Percentiles rank a stretch among this genome's conserved stretches.
phyloP scores from a whole-genome alignment of 2,888 invertebrate genomes.

The Rotaria magnacalcarata region DNA sequence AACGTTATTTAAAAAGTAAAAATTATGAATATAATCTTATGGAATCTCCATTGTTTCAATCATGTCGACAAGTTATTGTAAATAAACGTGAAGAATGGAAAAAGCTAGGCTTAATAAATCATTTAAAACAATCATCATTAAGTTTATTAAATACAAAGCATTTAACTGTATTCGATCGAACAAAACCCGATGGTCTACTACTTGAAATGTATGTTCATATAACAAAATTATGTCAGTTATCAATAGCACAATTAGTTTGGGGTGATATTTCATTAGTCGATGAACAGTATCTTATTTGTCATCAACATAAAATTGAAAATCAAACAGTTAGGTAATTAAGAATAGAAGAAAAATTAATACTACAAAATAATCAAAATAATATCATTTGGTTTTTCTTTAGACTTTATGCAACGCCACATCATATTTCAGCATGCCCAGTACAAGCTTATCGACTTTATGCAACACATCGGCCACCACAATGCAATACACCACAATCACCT shows the following conservation, averaged over 20 bases:
- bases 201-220: constrained; percentile 13
- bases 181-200: background rate
- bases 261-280: constrained; percentile 20
- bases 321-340: background rate
- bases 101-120: background rate
- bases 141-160: background rate
- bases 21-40: constrained; percentile 28
- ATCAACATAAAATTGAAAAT: background rate
- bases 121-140: background rate
- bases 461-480: constrained; percentile 30
- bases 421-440: background rate
- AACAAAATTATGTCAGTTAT: constrained; percentile 7
- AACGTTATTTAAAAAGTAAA: constrained; percentile 36
- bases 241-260: background rate
- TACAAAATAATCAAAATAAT: background rate
- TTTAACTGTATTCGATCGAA: background rate
- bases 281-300: constrained; percentile 11
- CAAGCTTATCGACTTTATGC: constrained; percentile 22
- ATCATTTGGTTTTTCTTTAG: background rate
- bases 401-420: background rate
- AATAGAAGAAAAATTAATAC: too few relatives aligned
- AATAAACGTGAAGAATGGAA: constrained; percentile 31
- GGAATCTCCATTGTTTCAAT: constrained; percentile 30
- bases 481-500: constrained; percentile 18
- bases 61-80: constrained; percentile 6